Base-by-base conservation (phyloP, 2,113 vertebrate genomes). In the Periophthalmodon schlosseri region DNA sequence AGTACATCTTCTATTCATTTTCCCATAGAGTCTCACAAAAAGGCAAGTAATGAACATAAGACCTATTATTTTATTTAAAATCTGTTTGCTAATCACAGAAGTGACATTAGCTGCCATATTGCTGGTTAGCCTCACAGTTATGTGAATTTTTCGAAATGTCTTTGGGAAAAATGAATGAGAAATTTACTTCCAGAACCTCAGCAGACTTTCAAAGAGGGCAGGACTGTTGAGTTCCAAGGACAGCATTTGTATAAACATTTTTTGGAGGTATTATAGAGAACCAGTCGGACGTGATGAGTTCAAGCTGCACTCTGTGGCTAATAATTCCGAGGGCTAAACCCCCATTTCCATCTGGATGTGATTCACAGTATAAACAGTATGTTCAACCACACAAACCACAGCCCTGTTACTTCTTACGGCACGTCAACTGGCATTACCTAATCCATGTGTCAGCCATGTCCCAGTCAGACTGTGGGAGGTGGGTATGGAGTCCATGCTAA, bases 321-420 rank as follows among this genome's bases (percentile, higher is more conserved):
- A 84, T 79, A 74, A 67, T 74, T 85, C 88, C 84, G 54, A 83
- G 73, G 78, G 85, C 78, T 78, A 84, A 86, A 76, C 81, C 50
- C 63, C 77, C 57, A 72, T 85, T 81, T 87, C 81, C 83, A 87
- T 87, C 80, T 93, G 90, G 86, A 75, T 88, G 88, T 81, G 76
- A 90, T 91, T 92, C 88, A 81, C 80, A 88, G 88, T 88, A 79
- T 83, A 87, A 91, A 92, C 84, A 84, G 76, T 86, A 52, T 86
- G 83, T 89, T 82, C 77, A 78, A 69, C 76, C 82, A 86, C 36
- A 78, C 75, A 77, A 80, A 84, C 70, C 63, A 13, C 72, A 76
- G 83, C 73, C 54, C 65, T 86, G 74, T 74, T 79, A 79, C 79
- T 86, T 85, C 73, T 85, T 65, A 39, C 61, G 78, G 75, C 75